Base-by-base conservation (phyloP, 1,140 invertebrate species). In the Camponotus floridanus region DNA sequence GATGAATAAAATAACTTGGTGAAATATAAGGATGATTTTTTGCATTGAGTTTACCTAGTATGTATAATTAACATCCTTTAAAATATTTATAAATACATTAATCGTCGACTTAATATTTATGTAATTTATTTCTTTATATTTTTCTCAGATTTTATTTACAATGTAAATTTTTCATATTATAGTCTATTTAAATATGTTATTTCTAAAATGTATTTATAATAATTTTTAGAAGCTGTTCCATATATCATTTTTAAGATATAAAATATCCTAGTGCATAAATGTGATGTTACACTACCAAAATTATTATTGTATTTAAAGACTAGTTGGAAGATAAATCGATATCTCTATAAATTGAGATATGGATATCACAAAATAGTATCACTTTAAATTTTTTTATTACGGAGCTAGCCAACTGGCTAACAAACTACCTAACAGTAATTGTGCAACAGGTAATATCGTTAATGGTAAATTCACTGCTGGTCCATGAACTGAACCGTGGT, bases 391-490 rank as follows among this genome's bases (percentile, higher is more conserved):
- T 70, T 70, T 42, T 70, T 45, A n/a, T 81, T 85, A 89, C 11
- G 88, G 88, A 33, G 93, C 89, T n/a, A 94, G 70, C 91, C 93
- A 94, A 79, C 93, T 92, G 36, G 94, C 94, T 59, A 95, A 51
- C 51, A 95, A 90, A 90, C 93, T 94, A 76, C 94, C 94, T 11
- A 95, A 86, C 0, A 95, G 87, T 55, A 95, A 91, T 88, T 95
- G 94, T 21, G 94, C 94, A 11, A 94, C 93, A 18, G 94, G 94
- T 67, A 95, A 79, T 71, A 95, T 91, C 6, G 92, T 91, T 9
- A 95, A 88, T 73, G 94, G 94, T 89, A 95, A 91, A 90, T 94
- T 94, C 2, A 95, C 90, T 76, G 93, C 92, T 33, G 94, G 86
- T 2, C 93, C 91, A 39, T 94, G 92, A 51, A 91, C 87, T 18